Conservation (phyloP, 2,888 invertebrate genomes). For the Apodemia mormo region DNA sequence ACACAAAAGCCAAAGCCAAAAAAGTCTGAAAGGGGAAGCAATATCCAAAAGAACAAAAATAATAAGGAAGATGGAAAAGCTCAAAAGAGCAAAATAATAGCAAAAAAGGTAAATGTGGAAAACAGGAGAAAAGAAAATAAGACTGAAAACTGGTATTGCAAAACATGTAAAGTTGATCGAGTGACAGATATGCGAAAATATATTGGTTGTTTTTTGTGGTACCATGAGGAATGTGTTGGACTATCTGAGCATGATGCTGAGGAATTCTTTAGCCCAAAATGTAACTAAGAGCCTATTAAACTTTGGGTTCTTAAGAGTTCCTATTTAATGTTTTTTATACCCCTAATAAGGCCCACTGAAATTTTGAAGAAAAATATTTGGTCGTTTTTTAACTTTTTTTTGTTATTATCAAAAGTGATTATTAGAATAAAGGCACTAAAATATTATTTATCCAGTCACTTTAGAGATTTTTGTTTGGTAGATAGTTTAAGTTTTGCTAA, state of each 20-base stretch:
- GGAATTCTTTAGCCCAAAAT: slow-evolving; percentile 5
- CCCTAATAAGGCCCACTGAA: neutral
- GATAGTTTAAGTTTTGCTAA: neutral
- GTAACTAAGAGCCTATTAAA: neutral
- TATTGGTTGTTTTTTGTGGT: neutral
- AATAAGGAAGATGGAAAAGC: neutral
- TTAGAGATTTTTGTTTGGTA: neutral
- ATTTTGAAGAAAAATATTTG: neutral
- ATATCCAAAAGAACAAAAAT: neutral
- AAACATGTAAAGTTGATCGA: slow-evolving; percentile 14
- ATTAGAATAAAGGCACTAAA: neutral
- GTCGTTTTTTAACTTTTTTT: neutral
- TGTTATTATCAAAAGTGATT: neutral
- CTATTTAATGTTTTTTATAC: neutral
- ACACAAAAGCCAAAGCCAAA: neutral
- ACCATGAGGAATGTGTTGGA: slow-evolving; percentile 21
- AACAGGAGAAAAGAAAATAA: neutral
- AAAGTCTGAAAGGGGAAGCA: neutral
- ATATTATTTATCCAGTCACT: neutral
- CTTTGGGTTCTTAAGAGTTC: neutral
- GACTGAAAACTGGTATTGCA: slow-evolving; percentile 5
- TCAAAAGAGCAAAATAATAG: neutral
- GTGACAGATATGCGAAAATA: slow-evolving; percentile 10
- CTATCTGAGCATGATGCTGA: slow-evolving; percentile 7
- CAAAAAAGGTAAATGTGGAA: neutral